A percentile compares a stretch with the other conserved stretches of the same genome.
Evolutionary conservation across 2,113 vertebrate genomes (phyloP).

Genomic region (Cottus gobio): DNA sequence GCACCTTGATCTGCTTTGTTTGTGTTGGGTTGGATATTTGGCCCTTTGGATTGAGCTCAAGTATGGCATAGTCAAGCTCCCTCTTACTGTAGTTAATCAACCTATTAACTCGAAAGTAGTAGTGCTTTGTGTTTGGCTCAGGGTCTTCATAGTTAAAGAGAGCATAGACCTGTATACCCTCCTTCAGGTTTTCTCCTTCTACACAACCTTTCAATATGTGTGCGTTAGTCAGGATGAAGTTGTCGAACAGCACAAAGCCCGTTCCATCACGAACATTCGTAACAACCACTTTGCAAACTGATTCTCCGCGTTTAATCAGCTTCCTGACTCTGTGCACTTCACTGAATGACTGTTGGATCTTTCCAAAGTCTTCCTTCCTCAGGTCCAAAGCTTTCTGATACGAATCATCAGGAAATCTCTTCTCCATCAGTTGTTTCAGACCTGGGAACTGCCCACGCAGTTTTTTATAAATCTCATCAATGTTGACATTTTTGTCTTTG

Average conservation of each 20-base stretch:
- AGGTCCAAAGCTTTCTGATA: not conserved
- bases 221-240: conserved; percentile 47
- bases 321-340: not conserved
- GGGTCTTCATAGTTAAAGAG: conserved; percentile 17
- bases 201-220: not conserved
- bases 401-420: not conserved
- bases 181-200: accelerated
- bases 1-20: not conserved
- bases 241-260: conserved; percentile 46
- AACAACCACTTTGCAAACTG: conserved; percentile 22
- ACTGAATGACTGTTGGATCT: no score
- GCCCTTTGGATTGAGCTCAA: conserved; percentile 8
- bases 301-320: conserved; percentile 6
- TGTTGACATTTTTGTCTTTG: not conserved
- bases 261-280: accelerated
- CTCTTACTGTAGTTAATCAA: accelerated
- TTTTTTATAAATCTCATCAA: not conserved
- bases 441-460: not conserved
- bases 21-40: not conserved
- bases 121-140: accelerated
- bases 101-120: not conserved
- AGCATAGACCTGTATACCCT: accelerated
- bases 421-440: not conserved
- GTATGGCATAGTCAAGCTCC: conserved; percentile 15
- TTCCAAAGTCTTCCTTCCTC: not conserved